Evolutionary conservation across 2,888 invertebrate genomes (phyloP).

Genomic region (Eupithecia tripunctaria): DNA sequence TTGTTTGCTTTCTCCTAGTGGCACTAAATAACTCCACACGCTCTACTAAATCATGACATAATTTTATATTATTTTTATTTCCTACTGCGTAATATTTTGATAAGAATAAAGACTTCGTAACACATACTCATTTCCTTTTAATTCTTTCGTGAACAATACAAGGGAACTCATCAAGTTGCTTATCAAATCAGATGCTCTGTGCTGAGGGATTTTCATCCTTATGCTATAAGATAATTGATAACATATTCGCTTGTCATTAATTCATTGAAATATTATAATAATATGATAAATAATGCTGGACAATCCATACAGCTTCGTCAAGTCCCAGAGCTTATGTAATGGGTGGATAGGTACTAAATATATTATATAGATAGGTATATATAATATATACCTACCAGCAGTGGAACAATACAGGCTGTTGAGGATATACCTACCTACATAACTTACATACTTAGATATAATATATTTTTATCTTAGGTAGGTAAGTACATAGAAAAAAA

Average conservation of each 20-base stretch:
- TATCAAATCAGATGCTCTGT: conserved; percentile 13
- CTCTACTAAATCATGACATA: conserved; percentile 20
- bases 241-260: conserved; percentile 8
- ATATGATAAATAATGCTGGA: too few species aligned
- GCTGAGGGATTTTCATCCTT: conserved; percentile 5
- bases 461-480: too few species aligned
- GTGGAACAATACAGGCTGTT: too few species aligned
- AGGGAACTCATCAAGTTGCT: conserved; percentile 43
- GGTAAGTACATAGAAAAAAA: too few species aligned
- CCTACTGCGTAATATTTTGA: conserved; percentile 21
- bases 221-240: neutral
- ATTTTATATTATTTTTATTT: conserved; percentile 21
- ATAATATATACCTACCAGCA: too few species aligned
- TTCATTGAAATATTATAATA: neutral
- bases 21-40: neutral
- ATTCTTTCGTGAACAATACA: conserved; percentile 46
- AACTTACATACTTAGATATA: too few species aligned
- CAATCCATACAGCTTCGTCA: too few species aligned
- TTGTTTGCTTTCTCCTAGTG: neutral
- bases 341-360: too few species aligned
- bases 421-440: too few species aligned
- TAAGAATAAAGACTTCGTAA: conserved; percentile 25
- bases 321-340: too few species aligned
- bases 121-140: conserved; percentile 34
- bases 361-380: too few species aligned